phyloP scores from a whole-genome alignment of 2,113 vertebrate species.

The Leptocoma aspasia region DNA sequence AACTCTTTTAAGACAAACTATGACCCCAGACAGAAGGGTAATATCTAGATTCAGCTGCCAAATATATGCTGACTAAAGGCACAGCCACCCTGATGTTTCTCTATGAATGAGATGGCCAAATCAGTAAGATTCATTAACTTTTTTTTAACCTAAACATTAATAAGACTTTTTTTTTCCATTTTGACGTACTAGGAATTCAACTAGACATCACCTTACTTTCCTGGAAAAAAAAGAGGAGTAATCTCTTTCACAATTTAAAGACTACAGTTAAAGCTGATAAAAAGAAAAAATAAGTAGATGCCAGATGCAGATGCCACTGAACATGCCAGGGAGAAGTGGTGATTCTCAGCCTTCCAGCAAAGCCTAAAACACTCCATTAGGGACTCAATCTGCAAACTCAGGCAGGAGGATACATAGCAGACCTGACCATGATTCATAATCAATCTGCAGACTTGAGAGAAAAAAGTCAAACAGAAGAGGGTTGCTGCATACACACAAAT shows the following conservation, averaged over 20 bases:
- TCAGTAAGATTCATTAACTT: background rate
- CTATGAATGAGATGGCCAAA: background rate
- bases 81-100: background rate
- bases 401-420: background rate
- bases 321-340: background rate
- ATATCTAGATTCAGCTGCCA: slow-evolving; percentile 30
- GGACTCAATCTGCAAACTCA: background rate
- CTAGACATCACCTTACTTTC: background rate
- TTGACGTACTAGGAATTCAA: background rate
- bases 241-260: background rate
- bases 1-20: slow-evolving; percentile 58
- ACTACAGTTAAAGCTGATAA: background rate
- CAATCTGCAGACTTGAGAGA: background rate
- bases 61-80: background rate
- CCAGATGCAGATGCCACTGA: background rate
- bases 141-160: background rate
- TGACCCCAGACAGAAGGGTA: background rate
- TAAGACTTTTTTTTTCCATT: background rate
- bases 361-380: background rate
- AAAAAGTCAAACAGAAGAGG: background rate
- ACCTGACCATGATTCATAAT: background rate
- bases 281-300: background rate
- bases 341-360: background rate
- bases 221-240: background rate
- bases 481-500: background rate